phyloP scores from a whole-genome alignment of 2,888 invertebrate species.

The Acronicta psi region DNA sequence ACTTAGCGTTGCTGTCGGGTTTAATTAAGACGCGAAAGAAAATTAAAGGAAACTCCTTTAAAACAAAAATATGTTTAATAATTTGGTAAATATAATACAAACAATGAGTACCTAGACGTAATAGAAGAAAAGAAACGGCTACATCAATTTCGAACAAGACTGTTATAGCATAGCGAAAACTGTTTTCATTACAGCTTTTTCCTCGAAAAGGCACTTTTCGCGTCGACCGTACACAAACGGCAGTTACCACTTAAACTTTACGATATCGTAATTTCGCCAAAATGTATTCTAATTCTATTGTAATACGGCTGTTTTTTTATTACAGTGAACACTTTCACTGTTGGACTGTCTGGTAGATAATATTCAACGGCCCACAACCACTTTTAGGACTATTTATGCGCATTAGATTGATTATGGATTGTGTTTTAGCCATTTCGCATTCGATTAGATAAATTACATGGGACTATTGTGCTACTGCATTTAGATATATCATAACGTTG shows the following conservation, averaged over 20 bases:
- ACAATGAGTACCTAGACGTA: conserved; percentile 43
- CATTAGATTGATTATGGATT: conserved; percentile 57
- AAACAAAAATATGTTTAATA: conserved; percentile 38
- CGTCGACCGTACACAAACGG: conserved; percentile 50
- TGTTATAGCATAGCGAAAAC: conserved; percentile 28
- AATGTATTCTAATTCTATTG: conserved; percentile 43
- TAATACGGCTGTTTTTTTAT: conserved; percentile 48
- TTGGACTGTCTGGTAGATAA: conserved; percentile 55
- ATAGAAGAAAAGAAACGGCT: conserved; percentile 48
- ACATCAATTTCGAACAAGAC: conserved; percentile 39
- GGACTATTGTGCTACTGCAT: conserved; percentile 17
- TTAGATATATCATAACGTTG: conserved; percentile 22
- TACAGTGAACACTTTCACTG: conserved; percentile 54
- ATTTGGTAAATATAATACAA: conserved; percentile 47
- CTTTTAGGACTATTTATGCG: conserved; percentile 57
- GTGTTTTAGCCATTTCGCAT: conserved; percentile 45
- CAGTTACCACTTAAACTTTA: conserved; percentile 57
- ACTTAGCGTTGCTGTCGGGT: conserved; percentile 5
- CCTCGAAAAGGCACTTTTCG: conserved; percentile 47
- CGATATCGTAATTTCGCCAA: conserved; percentile 45
- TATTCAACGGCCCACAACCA: conserved; percentile 50
- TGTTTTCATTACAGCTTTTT: conserved; percentile 54
- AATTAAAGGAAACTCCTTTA: conserved; percentile 37
- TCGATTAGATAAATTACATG: conserved; percentile 31
- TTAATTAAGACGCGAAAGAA: conserved; percentile 3